Evolutionary conservation across 1,140 invertebrate genomes (phyloP).

Genomic region (Drosophila pectinifera): DNA sequence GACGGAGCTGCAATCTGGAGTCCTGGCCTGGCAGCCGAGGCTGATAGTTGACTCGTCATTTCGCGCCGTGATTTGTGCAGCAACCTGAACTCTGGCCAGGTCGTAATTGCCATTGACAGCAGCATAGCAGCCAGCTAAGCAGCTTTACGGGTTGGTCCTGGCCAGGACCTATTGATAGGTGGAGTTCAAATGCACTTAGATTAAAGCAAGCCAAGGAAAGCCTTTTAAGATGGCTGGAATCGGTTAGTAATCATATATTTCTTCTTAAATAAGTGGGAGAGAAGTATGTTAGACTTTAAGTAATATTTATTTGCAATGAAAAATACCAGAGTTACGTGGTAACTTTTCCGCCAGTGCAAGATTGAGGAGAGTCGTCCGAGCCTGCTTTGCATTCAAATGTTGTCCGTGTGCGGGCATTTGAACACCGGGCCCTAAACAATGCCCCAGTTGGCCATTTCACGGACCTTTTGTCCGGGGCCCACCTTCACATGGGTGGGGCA

Average conservation of each 20-base stretch:
- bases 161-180: background rate
- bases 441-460: conserved; percentile 73
- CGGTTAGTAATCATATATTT: too few relatives aligned
- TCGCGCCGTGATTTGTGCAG: conserved; percentile 65
- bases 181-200: background rate
- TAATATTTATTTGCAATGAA: too few relatives aligned
- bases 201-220: too few relatives aligned
- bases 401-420: conserved; percentile 61
- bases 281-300: too few relatives aligned
- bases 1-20: conserved; percentile 2
- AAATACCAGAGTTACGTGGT: background rate
- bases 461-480: conserved; percentile 43
- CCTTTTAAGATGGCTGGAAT: too few relatives aligned
- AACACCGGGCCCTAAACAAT: conserved; percentile 62
- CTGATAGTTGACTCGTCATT: conserved; percentile 49
- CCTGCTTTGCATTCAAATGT: conserved; percentile 70
- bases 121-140: conserved; percentile 14
- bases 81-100: conserved; percentile 51
- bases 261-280: too few relatives aligned
- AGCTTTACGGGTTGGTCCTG: conserved; percentile 13
- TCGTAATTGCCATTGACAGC: conserved; percentile 70
- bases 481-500: conserved; percentile 1
- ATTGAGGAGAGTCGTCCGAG: conserved; percentile 13
- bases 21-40: too few relatives aligned
- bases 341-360: conserved; percentile 7